phyloP scores from a whole-genome alignment of 2,888 invertebrate genomes.

The Drosophila acutilabella region DNA sequence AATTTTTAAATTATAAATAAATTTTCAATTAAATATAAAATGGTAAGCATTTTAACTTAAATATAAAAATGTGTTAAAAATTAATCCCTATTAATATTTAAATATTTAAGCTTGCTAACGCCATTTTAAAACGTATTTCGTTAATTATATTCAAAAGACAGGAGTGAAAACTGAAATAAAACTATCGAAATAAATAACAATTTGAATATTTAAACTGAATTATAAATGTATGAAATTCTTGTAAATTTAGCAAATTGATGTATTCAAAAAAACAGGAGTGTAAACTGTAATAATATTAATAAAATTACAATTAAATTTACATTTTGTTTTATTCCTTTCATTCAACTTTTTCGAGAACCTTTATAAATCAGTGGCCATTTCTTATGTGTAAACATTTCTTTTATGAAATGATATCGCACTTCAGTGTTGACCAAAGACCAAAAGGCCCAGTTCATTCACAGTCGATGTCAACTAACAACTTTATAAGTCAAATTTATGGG shows the following conservation, averaged over 20 bases:
- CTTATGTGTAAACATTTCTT: slow-evolving; percentile 22
- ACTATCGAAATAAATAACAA: background rate
- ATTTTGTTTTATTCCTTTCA: slow-evolving; percentile 1
- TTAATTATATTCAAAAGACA: background rate
- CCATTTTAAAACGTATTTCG: background rate
- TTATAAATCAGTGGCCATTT: slow-evolving; percentile 17
- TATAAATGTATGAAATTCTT: background rate
- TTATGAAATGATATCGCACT: slow-evolving; percentile 43
- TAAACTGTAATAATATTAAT: background rate
- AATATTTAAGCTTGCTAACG: too few species aligned
- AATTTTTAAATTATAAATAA: too few species aligned
- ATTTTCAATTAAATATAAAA: too few species aligned
- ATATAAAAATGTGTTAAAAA: too few species aligned
- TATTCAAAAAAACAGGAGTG: background rate
- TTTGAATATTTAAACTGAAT: background rate
- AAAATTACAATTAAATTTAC: background rate
- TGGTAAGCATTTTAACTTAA: too few species aligned
- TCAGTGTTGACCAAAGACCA: slow-evolving; percentile 11
- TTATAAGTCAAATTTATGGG: slow-evolving; percentile 75
- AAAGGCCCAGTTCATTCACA: slow-evolving; percentile 64
- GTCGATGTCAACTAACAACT: slow-evolving; percentile 70
- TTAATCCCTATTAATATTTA: too few species aligned
- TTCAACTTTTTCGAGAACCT: background rate
- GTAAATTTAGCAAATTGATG: background rate
- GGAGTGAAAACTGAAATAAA: background rate